A percentile compares a stretch with the other conserved stretches of the same genome.
phyloP scores from a whole-genome alignment of 2,888 invertebrate species.

The Nemapogon koenigi region DNA sequence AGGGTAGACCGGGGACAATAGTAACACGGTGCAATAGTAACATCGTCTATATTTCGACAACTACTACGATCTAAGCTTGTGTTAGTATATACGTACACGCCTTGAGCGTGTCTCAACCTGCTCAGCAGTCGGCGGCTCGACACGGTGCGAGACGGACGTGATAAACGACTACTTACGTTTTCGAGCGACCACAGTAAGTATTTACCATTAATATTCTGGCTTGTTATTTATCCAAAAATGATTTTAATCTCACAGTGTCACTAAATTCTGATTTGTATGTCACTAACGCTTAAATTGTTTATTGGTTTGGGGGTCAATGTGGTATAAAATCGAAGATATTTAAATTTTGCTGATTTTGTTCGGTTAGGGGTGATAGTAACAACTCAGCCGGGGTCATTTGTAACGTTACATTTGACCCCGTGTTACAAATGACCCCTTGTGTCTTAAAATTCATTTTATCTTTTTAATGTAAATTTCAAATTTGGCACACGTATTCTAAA shows the following conservation, averaged over 20 bases:
- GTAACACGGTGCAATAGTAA: constrained; percentile 2
- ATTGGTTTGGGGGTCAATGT: neutral
- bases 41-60: neutral
- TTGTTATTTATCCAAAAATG: neutral
- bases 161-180: neutral
- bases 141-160: neutral
- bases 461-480: no score
- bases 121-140: constrained; percentile 1
- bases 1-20: constrained; percentile 6
- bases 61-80: neutral
- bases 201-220: neutral
- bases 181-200: neutral
- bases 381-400: neutral
- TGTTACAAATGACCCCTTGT: neutral
- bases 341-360: neutral
- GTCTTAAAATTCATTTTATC: no score
- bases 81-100: neutral
- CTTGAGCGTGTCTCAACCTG: neutral
- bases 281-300: neutral
- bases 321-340: neutral
- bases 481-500: no score
- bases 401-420: constrained; percentile 3
- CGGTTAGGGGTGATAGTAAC: neutral
- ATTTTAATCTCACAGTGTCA: neutral
- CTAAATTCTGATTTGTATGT: neutral